Base-by-base conservation (phyloP, 1,140 invertebrate species). In the Meloidogyne hapla region DNA sequence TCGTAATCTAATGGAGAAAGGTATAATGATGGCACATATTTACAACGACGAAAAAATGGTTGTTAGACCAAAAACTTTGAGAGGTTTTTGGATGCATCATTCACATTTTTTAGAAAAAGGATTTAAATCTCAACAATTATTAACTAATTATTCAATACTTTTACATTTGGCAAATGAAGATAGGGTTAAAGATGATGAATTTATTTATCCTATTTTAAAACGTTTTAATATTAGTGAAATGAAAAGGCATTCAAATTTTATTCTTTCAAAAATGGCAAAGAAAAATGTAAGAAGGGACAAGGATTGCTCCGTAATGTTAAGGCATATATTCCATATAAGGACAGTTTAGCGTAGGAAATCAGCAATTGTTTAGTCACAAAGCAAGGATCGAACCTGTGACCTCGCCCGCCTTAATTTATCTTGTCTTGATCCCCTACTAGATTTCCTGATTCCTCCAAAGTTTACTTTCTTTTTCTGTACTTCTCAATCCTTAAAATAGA, bases 11-110 rank as follows among this genome's bases (percentile, higher is more conserved):
- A 40, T 76, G 45, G 15, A 21, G 1, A n/a, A 70, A 8, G 68
- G 61, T 28, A 70, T 76, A 12, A 61, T 28, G 25, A 64, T 66
- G 6, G 56, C 76, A 5, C 69, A 75, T 48, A 77, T 77, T 33
- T 78, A 77, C 61, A 77, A 76, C 21, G 76, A 78, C 28, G 77
- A 80, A 68, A 78, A 78, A 64, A 74, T 78, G 77, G 40, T 78
- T 21, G 78, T 78, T 18, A 63, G 77, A 5, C 77, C 77, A 40
- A 65, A 42, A 15, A 78, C 56, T 23, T 33, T 78, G 10, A 62
- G 69, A 38, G 78, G 77, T 26, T 79, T 78, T 64, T 78, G 77
- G 77, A 78, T 78, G 75, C 77, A 78, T 66, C 21, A 77, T 40
- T 77, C 70, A 21, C 10, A 62, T 3, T 69, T 69, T 74, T n/a